Conservation (phyloP, 2,113 vertebrate genomes). For the Malaclemys terrapin region DNA sequence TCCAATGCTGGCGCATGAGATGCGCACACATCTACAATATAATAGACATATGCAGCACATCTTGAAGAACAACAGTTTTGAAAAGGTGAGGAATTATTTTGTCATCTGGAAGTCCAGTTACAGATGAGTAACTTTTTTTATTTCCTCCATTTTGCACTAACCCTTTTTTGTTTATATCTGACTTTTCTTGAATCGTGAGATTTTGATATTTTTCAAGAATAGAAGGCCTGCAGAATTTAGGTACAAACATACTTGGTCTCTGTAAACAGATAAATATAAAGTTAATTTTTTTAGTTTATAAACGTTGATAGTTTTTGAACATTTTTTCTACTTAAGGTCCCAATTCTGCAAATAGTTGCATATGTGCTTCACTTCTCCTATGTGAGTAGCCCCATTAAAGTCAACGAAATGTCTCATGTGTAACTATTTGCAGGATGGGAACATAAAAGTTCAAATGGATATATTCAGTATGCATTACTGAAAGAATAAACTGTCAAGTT, state of each 20-base stretch:
- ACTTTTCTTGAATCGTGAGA: neutral
- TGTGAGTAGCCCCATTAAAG: neutral
- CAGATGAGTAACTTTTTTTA: neutral
- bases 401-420: neutral
- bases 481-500: conserved; percentile 2
- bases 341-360: neutral
- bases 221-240: neutral
- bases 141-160: neutral
- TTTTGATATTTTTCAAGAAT: neutral
- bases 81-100: too few relatives aligned
- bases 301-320: neutral
- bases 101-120: neutral
- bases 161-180: neutral
- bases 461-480: neutral
- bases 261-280: neutral
- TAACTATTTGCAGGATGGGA: neutral
- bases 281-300: neutral
- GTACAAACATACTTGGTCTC: neutral
- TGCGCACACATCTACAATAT: too few relatives aligned
- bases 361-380: neutral
- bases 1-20: too few relatives aligned
- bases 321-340: neutral
- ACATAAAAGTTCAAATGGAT: neutral
- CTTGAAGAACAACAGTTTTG: too few relatives aligned
- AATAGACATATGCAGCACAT: too few relatives aligned